Evolutionary conservation across 2,113 vertebrate genomes (phyloP), one percentile per base, ranked within the genome.

Genomic region (Phycodurus eques): DNA sequence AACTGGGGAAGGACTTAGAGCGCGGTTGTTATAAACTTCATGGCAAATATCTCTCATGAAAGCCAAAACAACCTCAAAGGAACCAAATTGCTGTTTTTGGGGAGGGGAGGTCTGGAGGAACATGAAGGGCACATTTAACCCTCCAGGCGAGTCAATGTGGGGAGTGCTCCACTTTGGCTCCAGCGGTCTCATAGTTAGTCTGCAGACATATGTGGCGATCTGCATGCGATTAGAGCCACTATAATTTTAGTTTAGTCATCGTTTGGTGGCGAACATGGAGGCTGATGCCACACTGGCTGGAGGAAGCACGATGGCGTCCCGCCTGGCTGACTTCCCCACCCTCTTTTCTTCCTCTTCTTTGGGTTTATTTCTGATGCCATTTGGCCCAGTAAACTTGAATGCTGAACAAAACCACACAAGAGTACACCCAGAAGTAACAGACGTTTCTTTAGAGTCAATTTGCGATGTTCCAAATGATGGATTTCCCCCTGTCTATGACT

Each of bases 211-310:
- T 87, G 88, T 83, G 81, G 80, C 31, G 77, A 77, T 77, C 76
- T 79, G 78, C 80, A 73, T 80, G 78, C 67, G 78, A 88, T 88
- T 84, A 57, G 73, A 71, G 73, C 79, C 75, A 75, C 77, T 81
- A 73, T 88, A 78, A 81, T 88, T 88, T 83, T 54, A 72, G 84
- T 76, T 78, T 75, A 80, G 82, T 78, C 79, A 80, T 82, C 68
- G 46, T 79, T 80, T 71, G 76, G 84, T 78, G 73, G 80, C 44
- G 46, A 78, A 72, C 71, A 17, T 33, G 31, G 70, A 61, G 78
- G 59, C 65, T 68, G 76, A 76, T 85, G 79, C 81, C 71, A 77
- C 71, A 74, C 64, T 80, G 73, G 61, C 70, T 75, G 59, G 12
- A 71, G 71, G 5, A 68, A 35, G 62, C 3, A 43, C 19, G 70